These are phyloP conservation scores for Diprion similis DNA, from an alignment of 1,140 invertebrate species.

Conservation along the genomic window DNA sequence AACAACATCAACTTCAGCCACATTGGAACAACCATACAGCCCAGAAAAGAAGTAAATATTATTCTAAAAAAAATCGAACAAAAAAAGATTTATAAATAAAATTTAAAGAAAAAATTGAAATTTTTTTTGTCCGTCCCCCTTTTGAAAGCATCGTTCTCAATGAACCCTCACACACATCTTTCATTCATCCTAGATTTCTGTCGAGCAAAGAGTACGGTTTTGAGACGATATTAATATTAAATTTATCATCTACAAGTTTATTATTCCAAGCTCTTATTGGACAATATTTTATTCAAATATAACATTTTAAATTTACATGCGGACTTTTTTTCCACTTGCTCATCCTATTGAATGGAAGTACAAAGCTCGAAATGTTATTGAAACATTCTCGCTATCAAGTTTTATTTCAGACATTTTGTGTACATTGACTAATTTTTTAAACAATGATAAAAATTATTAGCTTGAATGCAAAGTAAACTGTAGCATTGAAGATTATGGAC, in stretches of 20 bases:
- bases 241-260: too few relatives aligned
- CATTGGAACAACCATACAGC: constrained; percentile 66
- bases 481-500: too few relatives aligned
- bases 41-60: constrained; percentile 66
- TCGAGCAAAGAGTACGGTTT: too few relatives aligned
- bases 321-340: neutral
- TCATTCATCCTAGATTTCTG: too few relatives aligned
- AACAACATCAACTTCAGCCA: constrained; percentile 64
- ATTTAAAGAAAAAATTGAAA: constrained; percentile 8
- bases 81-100: constrained; percentile 18
- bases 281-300: neutral
- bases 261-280: too few relatives aligned
- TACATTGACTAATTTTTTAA: neutral
- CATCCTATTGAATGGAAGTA: neutral
- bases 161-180: too few relatives aligned
- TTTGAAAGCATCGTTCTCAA: too few relatives aligned
- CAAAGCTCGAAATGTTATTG: neutral
- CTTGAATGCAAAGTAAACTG: too few relatives aligned
- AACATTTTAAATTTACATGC: neutral
- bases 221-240: too few relatives aligned
- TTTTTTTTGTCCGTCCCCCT: constrained; percentile 11
- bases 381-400: neutral
- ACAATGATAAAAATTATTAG: too few relatives aligned
- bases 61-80: constrained; percentile 38
- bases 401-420: neutral